Base-by-base conservation (phyloP, 2,113 vertebrate genomes). In the Cynoglossus semilaevis region DNA sequence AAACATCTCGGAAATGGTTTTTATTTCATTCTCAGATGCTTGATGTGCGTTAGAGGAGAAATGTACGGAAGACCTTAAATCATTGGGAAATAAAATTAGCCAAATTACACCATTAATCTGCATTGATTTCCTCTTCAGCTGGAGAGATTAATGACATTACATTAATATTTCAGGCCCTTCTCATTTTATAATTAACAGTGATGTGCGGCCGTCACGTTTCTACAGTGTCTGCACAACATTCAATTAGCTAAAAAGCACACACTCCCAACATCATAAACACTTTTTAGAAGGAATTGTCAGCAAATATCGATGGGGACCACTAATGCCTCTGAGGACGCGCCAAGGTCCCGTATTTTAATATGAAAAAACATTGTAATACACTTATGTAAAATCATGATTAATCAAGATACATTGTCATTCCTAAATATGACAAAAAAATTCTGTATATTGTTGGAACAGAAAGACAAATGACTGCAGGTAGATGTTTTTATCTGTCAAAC, bases 1-100 rank as follows among this genome's bases (percentile, higher is more conserved):
- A 4, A 57, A 70, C 42, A 41, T 68, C 56, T 41, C 60, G 52
- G 63, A 37, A 54, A 70, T 54, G 49, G 15, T 48, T 71, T n/a
- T 71, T 18, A 70, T 67, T 74, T 57, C 12, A 49, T 56, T 59
- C 55, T 37, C 12, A 50, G 17, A 29, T 12, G 15, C 36, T 69
- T 61, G 29, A 38, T 34, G 10, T 34, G 48, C 34, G 59, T 47
- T 41, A 43, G 13, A 16, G 22, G 12, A 58, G 51, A 45, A 46
- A 47, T 0, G 42, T 15, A 44, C 52, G 18, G 16, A 7, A 56
- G 14, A 61, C 38, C 14, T 17, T 1, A 38, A 62, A 59, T 44
- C 44, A 63, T 47, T 16, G 11, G 29, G 15, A 63, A 58, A 58
- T 8, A 8, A 64, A 69, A 70, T 36, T 7, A 34, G 18, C 15